Evolutionary conservation across 1,140 invertebrate genomes (phyloP).

Genomic region (Calephelis nemesis): DNA sequence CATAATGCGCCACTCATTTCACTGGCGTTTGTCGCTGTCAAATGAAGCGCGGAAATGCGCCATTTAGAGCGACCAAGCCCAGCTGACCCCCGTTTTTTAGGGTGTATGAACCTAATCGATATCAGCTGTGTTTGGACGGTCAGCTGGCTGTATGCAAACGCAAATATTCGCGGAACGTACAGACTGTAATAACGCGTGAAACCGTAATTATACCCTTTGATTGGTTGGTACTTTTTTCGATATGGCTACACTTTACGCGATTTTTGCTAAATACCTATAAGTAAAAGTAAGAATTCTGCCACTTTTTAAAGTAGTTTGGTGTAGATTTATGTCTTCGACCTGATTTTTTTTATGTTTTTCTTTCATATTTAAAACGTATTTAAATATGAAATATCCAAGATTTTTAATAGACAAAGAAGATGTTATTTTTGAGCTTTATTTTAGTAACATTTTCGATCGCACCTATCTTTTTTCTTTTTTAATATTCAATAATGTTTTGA

Average conservation of each 20-base stretch:
- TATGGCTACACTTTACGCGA: conserved; percentile 21
- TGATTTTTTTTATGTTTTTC: too few relatives aligned
- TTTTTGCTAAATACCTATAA: conserved; percentile 22
- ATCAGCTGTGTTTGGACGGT: conserved; percentile 27
- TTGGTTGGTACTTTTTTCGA: conserved; percentile 30
- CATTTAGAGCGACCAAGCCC: conserved; percentile 22
- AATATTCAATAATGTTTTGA: too few relatives aligned
- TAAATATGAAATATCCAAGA: too few relatives aligned
- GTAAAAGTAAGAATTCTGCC: too few relatives aligned
- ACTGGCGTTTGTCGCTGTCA: conserved; percentile 57
- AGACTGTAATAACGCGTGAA: conserved; percentile 56
- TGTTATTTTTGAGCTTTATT: too few relatives aligned
- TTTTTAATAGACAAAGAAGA: too few relatives aligned
- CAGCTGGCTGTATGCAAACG: conserved; percentile 27
- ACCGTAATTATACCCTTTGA: conserved; percentile 41
- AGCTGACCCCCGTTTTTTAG: conserved; percentile 32
- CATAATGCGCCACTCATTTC: conserved; percentile 66
- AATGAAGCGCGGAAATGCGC: conserved; percentile 59
- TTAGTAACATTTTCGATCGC: too few relatives aligned
- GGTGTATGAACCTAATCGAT: conserved; percentile 21
- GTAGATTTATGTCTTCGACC: too few relatives aligned
- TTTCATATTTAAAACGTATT: too few relatives aligned
- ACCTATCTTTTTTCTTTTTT: too few relatives aligned
- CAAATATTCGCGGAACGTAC: conserved; percentile 48
- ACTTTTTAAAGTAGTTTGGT: too few relatives aligned